Conservation (phyloP, 2,888 invertebrate species). For the Scrobipalpa atriplicella region DNA sequence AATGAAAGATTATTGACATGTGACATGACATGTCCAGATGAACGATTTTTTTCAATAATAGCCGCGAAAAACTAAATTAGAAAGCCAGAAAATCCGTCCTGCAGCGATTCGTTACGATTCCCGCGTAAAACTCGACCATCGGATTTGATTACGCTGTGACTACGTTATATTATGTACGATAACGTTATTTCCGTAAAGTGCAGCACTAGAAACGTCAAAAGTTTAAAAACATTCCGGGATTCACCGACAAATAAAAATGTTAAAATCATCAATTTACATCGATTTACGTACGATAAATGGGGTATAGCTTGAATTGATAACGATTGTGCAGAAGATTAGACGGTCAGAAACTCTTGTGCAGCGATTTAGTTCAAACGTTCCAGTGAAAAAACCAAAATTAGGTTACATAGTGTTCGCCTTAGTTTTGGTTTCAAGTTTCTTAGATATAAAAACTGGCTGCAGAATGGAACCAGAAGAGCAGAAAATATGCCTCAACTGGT, state of each 20-base stretch:
- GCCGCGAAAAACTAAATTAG: too few species aligned
- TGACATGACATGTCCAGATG: too few species aligned
- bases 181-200: slow-evolving; percentile 1
- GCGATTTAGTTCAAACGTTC: neutral
- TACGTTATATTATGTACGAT: neutral
- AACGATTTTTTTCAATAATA: too few species aligned
- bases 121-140: too few species aligned
- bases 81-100: too few species aligned
- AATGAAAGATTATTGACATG: too few species aligned
- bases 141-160: too few species aligned
- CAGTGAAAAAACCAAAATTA: neutral
- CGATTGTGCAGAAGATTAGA: neutral
- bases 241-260: slow-evolving; percentile 34
- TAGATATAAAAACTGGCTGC: slow-evolving; percentile 25
- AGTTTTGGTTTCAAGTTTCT: slow-evolving; percentile 23
- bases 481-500: slow-evolving; percentile 79
- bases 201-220: slow-evolving; percentile 25
- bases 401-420: slow-evolving; percentile 12
- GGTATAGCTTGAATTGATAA: slow-evolving; percentile 26
- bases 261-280: slow-evolving; percentile 23
- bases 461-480: slow-evolving; percentile 70
- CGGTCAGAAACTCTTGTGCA: neutral
- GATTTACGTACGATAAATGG: slow-evolving; percentile 26
- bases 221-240: slow-evolving; percentile 33
- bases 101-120: too few species aligned